phyloP scores from a whole-genome alignment of 2,888 invertebrate species.

The Leptopilina drosophilae region DNA sequence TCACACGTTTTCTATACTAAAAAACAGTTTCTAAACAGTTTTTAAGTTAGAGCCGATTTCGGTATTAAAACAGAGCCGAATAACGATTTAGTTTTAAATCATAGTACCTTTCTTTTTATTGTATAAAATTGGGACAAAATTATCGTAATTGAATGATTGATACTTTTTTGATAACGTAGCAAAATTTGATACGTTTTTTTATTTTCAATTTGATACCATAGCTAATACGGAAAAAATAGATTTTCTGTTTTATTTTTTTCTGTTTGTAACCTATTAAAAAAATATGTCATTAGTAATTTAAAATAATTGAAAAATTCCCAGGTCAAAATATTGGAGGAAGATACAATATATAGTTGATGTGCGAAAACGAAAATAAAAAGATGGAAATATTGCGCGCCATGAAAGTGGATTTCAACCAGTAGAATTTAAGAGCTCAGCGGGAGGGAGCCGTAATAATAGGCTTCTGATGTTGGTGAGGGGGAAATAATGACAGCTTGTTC shows the following conservation, averaged over 20 bases:
- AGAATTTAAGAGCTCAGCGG: slow-evolving; percentile 56
- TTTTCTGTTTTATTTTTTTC: too few species aligned
- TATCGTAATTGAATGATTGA: neutral
- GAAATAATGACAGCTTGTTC: slow-evolving; percentile 65
- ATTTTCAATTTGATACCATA: too few species aligned
- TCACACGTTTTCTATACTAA: too few species aligned
- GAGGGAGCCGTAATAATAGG: slow-evolving; percentile 63
- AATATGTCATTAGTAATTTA: too few species aligned
- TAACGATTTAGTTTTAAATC: too few species aligned
- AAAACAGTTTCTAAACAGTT: too few species aligned
- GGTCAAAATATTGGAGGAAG: slow-evolving; percentile 26
- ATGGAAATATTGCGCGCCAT: slow-evolving; percentile 47
- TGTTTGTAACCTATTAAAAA: too few species aligned
- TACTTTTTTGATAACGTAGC: neutral
- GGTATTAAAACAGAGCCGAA: too few species aligned
- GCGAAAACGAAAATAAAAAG: neutral
- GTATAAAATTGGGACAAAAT: too few species aligned
- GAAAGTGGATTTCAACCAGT: slow-evolving; percentile 48
- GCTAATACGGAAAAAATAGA: too few species aligned
- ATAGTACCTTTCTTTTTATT: too few species aligned
- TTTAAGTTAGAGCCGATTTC: too few species aligned
- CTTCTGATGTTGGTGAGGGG: slow-evolving; percentile 63
- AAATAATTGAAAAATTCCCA: neutral
- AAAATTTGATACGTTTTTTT: neutral
- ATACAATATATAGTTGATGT: neutral